phyloP scores from a whole-genome alignment of 2,888 invertebrate species.

The Sphaerophoria taeniata region DNA sequence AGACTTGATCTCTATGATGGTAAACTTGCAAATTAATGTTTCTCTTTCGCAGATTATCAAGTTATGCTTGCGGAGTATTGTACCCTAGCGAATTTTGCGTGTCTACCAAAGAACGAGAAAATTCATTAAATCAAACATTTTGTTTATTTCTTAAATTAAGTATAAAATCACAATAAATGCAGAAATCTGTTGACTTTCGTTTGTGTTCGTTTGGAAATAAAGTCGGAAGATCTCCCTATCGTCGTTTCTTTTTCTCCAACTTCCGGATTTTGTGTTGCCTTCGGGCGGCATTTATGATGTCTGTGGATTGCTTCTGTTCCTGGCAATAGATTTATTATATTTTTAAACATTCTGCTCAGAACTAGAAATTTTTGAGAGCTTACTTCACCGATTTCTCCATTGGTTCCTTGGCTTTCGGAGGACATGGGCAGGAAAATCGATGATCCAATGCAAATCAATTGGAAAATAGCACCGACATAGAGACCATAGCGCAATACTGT shows the following conservation, averaged over 20 bases:
- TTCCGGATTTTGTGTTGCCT: constrained; percentile 81
- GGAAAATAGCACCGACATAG: constrained; percentile 94
- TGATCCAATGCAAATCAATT: constrained; percentile 91
- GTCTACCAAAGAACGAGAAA: background rate
- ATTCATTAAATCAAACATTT: background rate
- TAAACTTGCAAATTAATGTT: background rate
- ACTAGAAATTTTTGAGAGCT: background rate
- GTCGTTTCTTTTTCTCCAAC: constrained; percentile 81
- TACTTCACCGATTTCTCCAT: constrained; percentile 76
- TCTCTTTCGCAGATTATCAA: background rate
- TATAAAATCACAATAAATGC: constrained; percentile 71
- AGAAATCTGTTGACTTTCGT: constrained; percentile 32
- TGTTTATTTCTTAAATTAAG: constrained; percentile 47
- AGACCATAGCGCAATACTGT: constrained; percentile 91
- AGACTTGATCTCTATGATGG: background rate
- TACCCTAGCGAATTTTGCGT: constrained; percentile 39
- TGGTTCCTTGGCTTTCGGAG: constrained; percentile 74
- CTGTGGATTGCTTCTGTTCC: constrained; percentile 75
- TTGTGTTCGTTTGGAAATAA: background rate
- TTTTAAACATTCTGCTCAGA: background rate
- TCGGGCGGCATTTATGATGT: constrained; percentile 76
- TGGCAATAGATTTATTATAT: constrained; percentile 24
- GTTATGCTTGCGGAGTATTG: constrained; percentile 18
- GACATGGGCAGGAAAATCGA: constrained; percentile 90
- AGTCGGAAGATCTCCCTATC: constrained; percentile 73